Evolutionary conservation across 2,888 invertebrate species (phyloP).

Genomic region (Phoenoteleia sp.): DNA sequence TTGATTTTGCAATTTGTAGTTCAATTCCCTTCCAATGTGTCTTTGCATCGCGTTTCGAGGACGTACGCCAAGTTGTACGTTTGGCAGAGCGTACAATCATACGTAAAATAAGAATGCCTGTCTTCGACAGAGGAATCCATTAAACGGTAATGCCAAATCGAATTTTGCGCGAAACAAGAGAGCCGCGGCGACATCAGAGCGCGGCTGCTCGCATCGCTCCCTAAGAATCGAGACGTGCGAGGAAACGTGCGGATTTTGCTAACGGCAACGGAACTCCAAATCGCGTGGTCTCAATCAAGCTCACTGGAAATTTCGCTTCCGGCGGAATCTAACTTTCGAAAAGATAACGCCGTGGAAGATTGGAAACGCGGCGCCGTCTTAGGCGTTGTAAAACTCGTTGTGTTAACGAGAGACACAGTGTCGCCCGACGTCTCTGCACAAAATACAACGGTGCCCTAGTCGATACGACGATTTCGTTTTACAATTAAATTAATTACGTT

Average conservation of each 20-base stretch:
- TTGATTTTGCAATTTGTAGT: conserved; percentile 72
- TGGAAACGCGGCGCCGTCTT: conserved; percentile 32
- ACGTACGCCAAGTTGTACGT: conserved; percentile 61
- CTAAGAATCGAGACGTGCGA: conserved; percentile 24
- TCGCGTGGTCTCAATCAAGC: conserved; percentile 46
- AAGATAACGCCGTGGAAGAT: conserved; percentile 53
- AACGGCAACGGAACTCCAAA: conserved; percentile 31
- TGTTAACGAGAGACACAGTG: conserved; percentile 39
- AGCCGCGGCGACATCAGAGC: conserved; percentile 15
- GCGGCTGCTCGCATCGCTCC: conserved; percentile 22
- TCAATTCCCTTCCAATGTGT: conserved; percentile 67
- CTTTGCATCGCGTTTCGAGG: conserved; percentile 59
- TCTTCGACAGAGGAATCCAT: conserved; percentile 77
- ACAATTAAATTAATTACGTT: conserved; percentile 42
- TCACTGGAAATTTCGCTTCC: conserved; percentile 33
- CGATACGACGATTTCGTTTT: conserved; percentile 5
- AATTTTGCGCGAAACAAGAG: conserved; percentile 77
- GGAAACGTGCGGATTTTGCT: conserved; percentile 54
- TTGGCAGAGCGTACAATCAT: conserved; percentile 56
- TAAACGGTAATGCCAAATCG: conserved; percentile 81
- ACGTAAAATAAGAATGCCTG: conserved; percentile 68
- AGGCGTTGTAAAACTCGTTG: conserved; percentile 17
- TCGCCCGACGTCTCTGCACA: background rate
- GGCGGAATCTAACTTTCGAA: conserved; percentile 35
- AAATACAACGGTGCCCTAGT: background rate